A percentile compares a stretch with the other conserved stretches of the same genome.
Conservation (phyloP, 92 coral and sea anemone genomes). For the Phymanthus crucifer region DNA sequence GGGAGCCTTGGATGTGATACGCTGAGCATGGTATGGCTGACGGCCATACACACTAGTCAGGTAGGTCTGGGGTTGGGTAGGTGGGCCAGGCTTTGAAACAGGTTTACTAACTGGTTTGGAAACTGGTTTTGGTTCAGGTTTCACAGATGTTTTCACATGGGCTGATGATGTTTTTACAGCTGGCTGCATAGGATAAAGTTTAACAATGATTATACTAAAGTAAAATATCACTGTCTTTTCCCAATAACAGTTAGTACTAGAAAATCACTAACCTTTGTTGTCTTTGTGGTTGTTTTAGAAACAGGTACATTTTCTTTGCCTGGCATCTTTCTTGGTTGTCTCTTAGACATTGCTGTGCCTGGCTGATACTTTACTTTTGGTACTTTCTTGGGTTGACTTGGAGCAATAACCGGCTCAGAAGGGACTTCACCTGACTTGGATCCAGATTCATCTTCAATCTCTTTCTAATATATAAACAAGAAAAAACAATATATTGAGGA, state of each 20-base stretch:
- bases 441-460: slow-evolving; percentile 65
- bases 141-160: slow-evolving; percentile 4
- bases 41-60: slow-evolving; percentile 89
- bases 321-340: slow-evolving; percentile 34
- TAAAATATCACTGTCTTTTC: no score
- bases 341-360: slow-evolving; percentile 26
- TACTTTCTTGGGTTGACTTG: background rate
- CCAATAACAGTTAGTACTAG: no score
- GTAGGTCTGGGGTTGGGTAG: slow-evolving; percentile 64
- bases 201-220: no score
- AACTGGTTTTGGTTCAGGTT: slow-evolving; percentile 39
- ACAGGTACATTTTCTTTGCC: slow-evolving; percentile 75
- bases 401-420: slow-evolving; percentile 3
- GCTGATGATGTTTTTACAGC: slow-evolving; percentile 11
- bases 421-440: slow-evolving; percentile 29
- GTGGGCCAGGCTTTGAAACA: slow-evolving; percentile 36
- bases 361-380: slow-evolving; percentile 18
- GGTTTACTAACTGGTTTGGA: slow-evolving; percentile 45
- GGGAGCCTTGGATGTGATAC: slow-evolving; percentile 88
- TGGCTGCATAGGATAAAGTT: slow-evolving; percentile 4
- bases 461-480: slow-evolving; percentile 53
- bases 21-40: slow-evolving; percentile 75
- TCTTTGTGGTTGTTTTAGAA: slow-evolving; percentile 37
- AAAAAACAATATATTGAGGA: background rate
- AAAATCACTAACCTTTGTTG: slow-evolving; percentile 58